phyloP scores from a whole-genome alignment of 2,797 vertebrate species.

The Otolemur crassicaudatus region DNA sequence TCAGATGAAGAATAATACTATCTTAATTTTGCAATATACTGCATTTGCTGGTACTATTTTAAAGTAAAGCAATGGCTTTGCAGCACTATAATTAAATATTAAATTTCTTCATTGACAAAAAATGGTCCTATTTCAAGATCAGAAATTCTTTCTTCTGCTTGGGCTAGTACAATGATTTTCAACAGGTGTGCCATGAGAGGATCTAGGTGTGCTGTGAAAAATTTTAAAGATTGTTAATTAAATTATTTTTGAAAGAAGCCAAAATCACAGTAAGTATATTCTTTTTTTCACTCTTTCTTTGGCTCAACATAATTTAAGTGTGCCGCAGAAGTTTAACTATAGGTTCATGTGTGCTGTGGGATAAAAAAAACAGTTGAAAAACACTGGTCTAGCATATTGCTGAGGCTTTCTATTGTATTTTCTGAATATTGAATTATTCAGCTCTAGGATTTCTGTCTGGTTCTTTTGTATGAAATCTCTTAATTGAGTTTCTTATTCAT shows the following conservation, averaged over 20 bases:
- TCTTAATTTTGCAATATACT: constrained; percentile 61
- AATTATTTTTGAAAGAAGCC: too few species aligned
- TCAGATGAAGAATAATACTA: constrained; percentile 15
- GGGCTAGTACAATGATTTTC: not conserved
- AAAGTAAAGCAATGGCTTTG: constrained; percentile 62
- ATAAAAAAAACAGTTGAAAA: too few species aligned
- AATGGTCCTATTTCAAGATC: not conserved
- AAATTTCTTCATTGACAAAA: constrained; percentile 49
- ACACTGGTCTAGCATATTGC: not conserved
- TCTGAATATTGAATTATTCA: not conserved
- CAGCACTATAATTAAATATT: constrained; percentile 78
- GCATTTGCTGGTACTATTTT: constrained; percentile 64
- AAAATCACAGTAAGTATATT: too few species aligned
- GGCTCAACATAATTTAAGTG: too few species aligned
- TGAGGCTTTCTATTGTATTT: not conserved
- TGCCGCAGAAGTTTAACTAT: too few species aligned
- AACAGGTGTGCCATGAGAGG: too few species aligned
- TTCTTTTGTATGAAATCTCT: not conserved
- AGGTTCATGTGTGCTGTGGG: too few species aligned
- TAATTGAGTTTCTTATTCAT: not conserved
- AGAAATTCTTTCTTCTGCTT: not conserved
- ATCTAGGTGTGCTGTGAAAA: too few species aligned
- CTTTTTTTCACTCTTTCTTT: too few species aligned
- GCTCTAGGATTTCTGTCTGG: not conserved
- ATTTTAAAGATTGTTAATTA: too few species aligned